These are phyloP conservation scores for Garra rufa DNA, from an alignment of 2,113 vertebrate genomes.

Conservation along the genomic window DNA sequence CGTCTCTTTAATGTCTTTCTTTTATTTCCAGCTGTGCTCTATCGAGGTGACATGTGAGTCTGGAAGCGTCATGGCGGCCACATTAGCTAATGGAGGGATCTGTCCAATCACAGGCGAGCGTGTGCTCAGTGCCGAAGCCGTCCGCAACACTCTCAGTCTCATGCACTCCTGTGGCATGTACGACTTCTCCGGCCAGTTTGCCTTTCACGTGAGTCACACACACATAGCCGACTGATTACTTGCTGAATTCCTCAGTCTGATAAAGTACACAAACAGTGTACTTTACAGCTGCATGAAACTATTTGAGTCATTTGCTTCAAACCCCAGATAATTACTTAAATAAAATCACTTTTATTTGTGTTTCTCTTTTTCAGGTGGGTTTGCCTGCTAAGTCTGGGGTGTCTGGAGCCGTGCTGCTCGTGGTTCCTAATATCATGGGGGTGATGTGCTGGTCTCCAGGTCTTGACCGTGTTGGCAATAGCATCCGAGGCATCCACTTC, in stretches of 20 bases:
- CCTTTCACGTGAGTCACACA: slow-evolving; percentile 85
- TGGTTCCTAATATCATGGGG: slow-evolving; percentile 92
- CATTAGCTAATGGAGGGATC: slow-evolving; percentile 89
- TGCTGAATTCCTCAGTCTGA: neutral
- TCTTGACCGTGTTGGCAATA: slow-evolving; percentile 87
- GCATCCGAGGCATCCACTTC: slow-evolving; percentile 85
- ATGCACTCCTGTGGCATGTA: slow-evolving; percentile 95
- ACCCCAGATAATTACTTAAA: neutral
- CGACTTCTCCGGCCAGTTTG: slow-evolving; percentile 90
- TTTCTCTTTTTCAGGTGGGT: slow-evolving; percentile 78
- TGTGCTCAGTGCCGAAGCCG: slow-evolving; percentile 84
- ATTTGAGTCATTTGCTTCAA: slow-evolving; percentile 4
- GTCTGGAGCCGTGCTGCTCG: slow-evolving; percentile 87
- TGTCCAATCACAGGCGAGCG: slow-evolving; percentile 89
- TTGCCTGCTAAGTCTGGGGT: slow-evolving; percentile 90
- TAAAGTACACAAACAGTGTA: neutral
- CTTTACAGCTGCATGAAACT: neutral
- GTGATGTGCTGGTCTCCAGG: slow-evolving; percentile 90
- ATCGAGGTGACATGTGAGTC: slow-evolving; percentile 89
- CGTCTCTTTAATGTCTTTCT: neutral
- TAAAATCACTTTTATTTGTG: neutral
- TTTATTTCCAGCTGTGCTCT: slow-evolving; percentile 80
- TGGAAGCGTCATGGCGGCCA: slow-evolving; percentile 89
- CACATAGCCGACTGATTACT: neutral
- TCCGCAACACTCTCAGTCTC: slow-evolving; percentile 90